Base-by-base conservation (phyloP, 2,888 invertebrate genomes). In the Masnerella sp. region DNA sequence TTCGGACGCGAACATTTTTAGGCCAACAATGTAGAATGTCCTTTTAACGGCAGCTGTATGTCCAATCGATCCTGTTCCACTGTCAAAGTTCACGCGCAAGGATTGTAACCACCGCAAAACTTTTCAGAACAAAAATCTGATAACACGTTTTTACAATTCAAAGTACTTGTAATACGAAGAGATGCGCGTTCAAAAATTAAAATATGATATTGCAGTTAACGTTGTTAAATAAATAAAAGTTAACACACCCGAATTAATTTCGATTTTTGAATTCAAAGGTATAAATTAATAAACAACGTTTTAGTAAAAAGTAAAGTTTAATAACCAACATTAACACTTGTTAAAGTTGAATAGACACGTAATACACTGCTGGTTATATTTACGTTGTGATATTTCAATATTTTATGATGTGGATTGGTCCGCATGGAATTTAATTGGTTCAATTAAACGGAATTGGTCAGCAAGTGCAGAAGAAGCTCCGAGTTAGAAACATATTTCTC, bases 391-490 rank as follows among this genome's bases (percentile, higher is more conserved):
- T 52, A 45, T 61, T 61, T 69, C 40, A 69, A 69, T 61, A 69
- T 69, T 69, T 69, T 51, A 52, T 38, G 45, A 28, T 36, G 52
- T 45, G 18, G 32, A 52, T 38, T 51, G 34, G 51, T 36, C 34
- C 7, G 34, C 49, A 61, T 9, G 4, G 20, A 30, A 59, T 69
- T 69, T 69, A 69, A 69, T 69, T 69, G 68, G 68, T 43, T 69
- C 68, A 61, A 69, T 69, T 69, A 69, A 69, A 61, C 38, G 34
- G 52, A 69, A 69, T 69, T 69, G 61, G 61, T 68, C 68, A 69
- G 68, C 61, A 59, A 68, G 36, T 68, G 68, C 59, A 68, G 68
- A 59, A 68, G 58, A 59, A 68, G 40, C 59, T 14, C 42, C 11
- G 68, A 45, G 68, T 59, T 51, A 17, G 51, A 52, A 59, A 68